A percentile compares a stretch with the other conserved stretches of the same genome.
These are phyloP conservation scores for Rhinoraja longicauda DNA, from an alignment of 2,797 vertebrate genomes.

Conservation along the genomic window DNA sequence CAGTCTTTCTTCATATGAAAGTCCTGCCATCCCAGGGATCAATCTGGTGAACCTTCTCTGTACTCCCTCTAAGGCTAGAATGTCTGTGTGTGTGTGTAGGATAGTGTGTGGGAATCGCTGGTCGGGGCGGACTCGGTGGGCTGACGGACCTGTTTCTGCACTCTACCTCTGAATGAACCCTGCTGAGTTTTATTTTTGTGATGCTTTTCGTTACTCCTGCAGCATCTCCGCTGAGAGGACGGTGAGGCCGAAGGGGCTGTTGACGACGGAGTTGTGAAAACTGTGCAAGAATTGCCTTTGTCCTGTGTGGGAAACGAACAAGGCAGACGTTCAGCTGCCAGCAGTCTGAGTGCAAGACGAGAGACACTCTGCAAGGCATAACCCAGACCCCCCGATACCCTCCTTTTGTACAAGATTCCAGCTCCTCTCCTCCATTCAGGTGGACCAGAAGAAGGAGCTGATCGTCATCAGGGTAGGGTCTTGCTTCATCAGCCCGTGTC, in stretches of 20 bases:
- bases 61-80: too few species aligned
- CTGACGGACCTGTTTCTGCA: too few species aligned
- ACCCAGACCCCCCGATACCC: not conserved
- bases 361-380: not conserved
- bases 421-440: not conserved
- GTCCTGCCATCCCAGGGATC: too few species aligned
- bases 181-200: not conserved
- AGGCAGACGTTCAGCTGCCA: not conserved
- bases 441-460: not conserved
- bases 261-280: constrained; percentile 90
- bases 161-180: too few species aligned
- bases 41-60: too few species aligned
- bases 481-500: not conserved
- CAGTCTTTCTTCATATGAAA: too few species aligned
- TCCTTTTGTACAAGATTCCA: not conserved
- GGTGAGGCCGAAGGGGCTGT: constrained; percentile 69
- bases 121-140: too few species aligned
- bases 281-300: not conserved
- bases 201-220: constrained; percentile 36
- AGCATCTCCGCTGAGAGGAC: constrained; percentile 62
- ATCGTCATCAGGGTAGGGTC: not conserved
- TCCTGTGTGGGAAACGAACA: not conserved
- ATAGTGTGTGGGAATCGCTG: too few species aligned
- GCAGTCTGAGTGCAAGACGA: not conserved
- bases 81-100: too few species aligned